Evolutionary conservation across 1,140 invertebrate species (phyloP), one percentile per base, ranked within the genome.

Genomic region (Caenorhabditis elegans): DNA sequence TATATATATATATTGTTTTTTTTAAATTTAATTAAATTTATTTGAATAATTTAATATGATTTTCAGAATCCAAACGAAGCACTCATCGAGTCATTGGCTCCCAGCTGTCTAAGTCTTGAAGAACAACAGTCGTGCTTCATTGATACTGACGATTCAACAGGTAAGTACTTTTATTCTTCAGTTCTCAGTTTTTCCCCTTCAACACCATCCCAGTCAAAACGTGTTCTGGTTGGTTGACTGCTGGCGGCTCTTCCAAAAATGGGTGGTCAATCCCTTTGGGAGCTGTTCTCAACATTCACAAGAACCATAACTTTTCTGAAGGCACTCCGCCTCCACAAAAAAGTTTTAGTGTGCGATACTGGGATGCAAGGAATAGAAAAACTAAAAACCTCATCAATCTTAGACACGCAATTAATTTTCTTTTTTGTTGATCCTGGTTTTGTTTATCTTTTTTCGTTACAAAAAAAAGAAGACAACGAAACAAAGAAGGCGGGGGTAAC

Each of bases 11-110:
- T n/a, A n/a, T n/a, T n/a, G n/a, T n/a, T n/a, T n/a, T n/a, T n/a
- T n/a, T n/a, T 15, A 43, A 43, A 43, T 43, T 43, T 43, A 8
- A 43, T 43, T 43, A 43, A 15, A 5, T 8, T 15, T 8, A 43
- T 43, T 15, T 43, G 39, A 5, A 43, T 5, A 43, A 43, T 43
- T 15, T 43, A 15, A 8, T 43, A 43, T 43, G 5, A 13, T 51
- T 82, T 84, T 82, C 79, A 84, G 82, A 84, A 77, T 60, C 46
- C 53, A 15, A 77, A 75, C 82, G 82, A 84, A 17, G 82, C 78
- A 15, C 19, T 84, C 34, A 84, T 84, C 43, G 82, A 84, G 39
- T 80, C 78, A 15, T 48, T 82, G 19, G 70, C 65, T 31, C 43
- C 82, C 17, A 78, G 82, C 70, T 84, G 82, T 46, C 53, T 84